Conservation (phyloP, 2,888 invertebrate genomes). For the Anagyrus pseudococci region DNA sequence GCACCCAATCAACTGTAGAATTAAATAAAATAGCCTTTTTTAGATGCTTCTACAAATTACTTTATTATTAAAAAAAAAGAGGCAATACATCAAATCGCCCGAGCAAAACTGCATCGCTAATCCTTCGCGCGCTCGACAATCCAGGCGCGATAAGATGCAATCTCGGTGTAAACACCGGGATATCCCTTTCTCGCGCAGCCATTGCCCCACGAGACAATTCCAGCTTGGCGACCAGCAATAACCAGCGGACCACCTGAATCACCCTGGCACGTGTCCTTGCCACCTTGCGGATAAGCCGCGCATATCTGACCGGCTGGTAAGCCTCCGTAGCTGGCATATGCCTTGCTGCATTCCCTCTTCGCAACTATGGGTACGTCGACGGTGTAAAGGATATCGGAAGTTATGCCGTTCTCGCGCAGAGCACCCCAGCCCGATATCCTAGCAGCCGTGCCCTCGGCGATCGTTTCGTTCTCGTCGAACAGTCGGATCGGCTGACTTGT, state of each 20-base stretch:
- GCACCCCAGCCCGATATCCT: slow-evolving; percentile 50
- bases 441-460: slow-evolving; percentile 39
- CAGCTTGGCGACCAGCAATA: slow-evolving; percentile 59
- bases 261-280: slow-evolving; percentile 55
- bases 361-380: slow-evolving; percentile 63
- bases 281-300: slow-evolving; percentile 66
- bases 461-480: slow-evolving; percentile 53
- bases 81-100: too few relatives aligned
- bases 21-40: too few relatives aligned
- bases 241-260: slow-evolving; percentile 64
- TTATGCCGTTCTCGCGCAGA: slow-evolving; percentile 36
- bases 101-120: too few relatives aligned
- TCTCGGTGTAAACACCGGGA: slow-evolving; percentile 61
- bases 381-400: slow-evolving; percentile 22
- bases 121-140: too few relatives aligned
- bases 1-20: too few relatives aligned
- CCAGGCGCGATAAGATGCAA: slow-evolving; percentile 62
- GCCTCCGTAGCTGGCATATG: slow-evolving; percentile 56
- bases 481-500: slow-evolving; percentile 63
- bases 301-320: slow-evolving; percentile 63
- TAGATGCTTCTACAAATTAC: too few relatives aligned
- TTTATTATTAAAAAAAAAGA: too few relatives aligned
- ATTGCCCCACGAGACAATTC: slow-evolving; percentile 65
- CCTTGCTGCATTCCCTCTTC: slow-evolving; percentile 61
- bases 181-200: slow-evolving; percentile 64